Evolutionary conservation across 1,140 invertebrate genomes (phyloP).

Genomic region (Nasonia giraulti): DNA sequence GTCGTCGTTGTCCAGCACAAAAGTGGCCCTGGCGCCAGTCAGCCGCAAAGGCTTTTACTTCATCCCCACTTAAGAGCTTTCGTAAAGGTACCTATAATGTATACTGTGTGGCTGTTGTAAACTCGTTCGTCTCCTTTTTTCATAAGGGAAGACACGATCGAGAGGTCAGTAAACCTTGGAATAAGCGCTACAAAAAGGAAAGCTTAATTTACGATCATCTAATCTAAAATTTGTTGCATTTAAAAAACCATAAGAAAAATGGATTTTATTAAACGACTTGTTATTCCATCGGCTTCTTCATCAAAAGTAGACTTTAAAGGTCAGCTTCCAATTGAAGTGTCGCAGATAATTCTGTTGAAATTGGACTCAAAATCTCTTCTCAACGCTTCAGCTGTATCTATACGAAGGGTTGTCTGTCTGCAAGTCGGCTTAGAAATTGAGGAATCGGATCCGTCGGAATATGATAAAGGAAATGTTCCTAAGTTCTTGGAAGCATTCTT

Average conservation of each 20-base stretch:
- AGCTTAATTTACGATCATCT: too few relatives aligned
- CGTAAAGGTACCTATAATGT: not conserved
- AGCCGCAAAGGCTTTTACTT: not conserved
- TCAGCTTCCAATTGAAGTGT: not conserved
- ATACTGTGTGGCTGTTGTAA: not conserved
- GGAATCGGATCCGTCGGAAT: not conserved
- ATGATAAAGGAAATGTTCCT: not conserved
- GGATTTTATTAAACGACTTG: too few relatives aligned
- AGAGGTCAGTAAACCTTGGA: constrained; percentile 21
- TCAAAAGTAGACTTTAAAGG: not conserved
- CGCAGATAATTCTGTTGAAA: not conserved
- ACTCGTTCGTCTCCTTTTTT: not conserved
- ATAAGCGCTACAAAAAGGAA: too few relatives aligned
- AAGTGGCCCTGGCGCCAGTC: constrained; percentile 22
- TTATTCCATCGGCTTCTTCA: too few relatives aligned
- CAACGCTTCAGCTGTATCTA: not conserved
- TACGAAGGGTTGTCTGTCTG: not conserved
- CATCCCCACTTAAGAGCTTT: not conserved
- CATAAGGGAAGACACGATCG: not conserved
- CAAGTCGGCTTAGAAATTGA: not conserved
- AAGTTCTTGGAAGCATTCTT: not conserved
- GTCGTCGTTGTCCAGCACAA: not conserved
- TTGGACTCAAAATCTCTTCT: not conserved
- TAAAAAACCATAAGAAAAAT: too few relatives aligned
- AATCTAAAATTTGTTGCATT: too few relatives aligned